A percentile compares a stretch with the other conserved stretches of the same genome.
Conservation (phyloP, 2,888 invertebrate genomes). For the Latrodectus elegans region DNA sequence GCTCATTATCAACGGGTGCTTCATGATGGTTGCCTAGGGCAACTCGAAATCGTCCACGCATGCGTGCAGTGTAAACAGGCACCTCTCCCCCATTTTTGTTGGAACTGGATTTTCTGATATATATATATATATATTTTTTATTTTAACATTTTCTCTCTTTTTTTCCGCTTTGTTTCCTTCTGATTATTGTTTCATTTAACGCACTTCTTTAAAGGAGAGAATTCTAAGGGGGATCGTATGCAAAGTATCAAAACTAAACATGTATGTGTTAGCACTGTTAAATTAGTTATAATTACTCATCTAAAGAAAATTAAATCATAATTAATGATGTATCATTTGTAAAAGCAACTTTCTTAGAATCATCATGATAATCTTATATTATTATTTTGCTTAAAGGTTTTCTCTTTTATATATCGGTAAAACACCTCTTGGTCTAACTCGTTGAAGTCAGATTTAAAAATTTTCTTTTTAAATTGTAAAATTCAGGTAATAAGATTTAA, state of each 20-base stretch:
- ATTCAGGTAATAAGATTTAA: too few species aligned
- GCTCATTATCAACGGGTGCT: constrained; percentile 69
- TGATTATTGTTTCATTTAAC: constrained; percentile 67
- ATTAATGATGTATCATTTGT: too few species aligned
- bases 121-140: constrained; percentile 21
- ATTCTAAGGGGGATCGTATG: constrained; percentile 34
- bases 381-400: too few species aligned
- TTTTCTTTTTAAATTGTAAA: too few species aligned
- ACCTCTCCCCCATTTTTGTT: constrained; percentile 37
- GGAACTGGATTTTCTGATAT: constrained; percentile 59
- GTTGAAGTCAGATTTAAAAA: too few species aligned
- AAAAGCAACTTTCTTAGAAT: too few species aligned
- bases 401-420: too few species aligned
- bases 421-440: too few species aligned
- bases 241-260: constrained; percentile 5
- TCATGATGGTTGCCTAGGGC: constrained; percentile 67
- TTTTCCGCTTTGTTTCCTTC: constrained; percentile 52
- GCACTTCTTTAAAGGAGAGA: constrained; percentile 31
- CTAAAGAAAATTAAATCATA: too few species aligned
- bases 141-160: background rate
- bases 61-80: constrained; percentile 36
- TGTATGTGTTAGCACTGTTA: too few species aligned
- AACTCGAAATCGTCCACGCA: constrained; percentile 47
- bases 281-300: too few species aligned
- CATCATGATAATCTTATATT: too few species aligned